phyloP scores from a whole-genome alignment of 53 echinoderm and acorn worm genomes.

The Astropecten irregularis region DNA sequence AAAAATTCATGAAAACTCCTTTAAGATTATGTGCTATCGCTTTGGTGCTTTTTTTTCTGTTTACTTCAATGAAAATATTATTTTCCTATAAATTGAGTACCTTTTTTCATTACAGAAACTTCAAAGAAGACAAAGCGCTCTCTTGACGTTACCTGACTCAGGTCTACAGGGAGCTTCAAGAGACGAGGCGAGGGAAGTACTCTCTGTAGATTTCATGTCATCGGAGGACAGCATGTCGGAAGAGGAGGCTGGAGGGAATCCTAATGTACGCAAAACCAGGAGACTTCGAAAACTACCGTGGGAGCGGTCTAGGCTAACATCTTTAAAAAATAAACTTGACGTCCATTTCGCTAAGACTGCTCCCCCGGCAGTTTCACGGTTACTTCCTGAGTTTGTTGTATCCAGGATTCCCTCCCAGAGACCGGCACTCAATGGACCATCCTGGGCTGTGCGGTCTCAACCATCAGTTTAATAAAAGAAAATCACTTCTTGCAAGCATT shows the following conservation, averaged over 20 bases:
- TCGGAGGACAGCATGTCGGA: too few species aligned
- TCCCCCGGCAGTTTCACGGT: not conserved
- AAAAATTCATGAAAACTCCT: too few species aligned
- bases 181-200: not conserved
- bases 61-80: too few species aligned
- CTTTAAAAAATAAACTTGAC: not conserved
- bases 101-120: not conserved
- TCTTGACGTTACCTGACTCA: not conserved
- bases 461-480: too few species aligned
- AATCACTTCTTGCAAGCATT: too few species aligned
- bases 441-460: conserved; percentile 10
- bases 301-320: not conserved
- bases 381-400: not conserved
- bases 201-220: not conserved
- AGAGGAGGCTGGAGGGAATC: not conserved
- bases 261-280: not conserved
- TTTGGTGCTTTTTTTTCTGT: too few species aligned
- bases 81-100: too few species aligned
- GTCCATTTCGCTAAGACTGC: not conserved
- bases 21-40: too few species aligned
- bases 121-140: not conserved
- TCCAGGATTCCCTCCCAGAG: not conserved
- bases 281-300: not conserved
- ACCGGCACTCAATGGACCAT: not conserved
- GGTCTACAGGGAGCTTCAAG: not conserved